Percentiles rank a stretch among this genome's conserved stretches.
Evolutionary conservation across 2,888 invertebrate genomes (phyloP).

Genomic region (Coenonympha arcania): DNA sequence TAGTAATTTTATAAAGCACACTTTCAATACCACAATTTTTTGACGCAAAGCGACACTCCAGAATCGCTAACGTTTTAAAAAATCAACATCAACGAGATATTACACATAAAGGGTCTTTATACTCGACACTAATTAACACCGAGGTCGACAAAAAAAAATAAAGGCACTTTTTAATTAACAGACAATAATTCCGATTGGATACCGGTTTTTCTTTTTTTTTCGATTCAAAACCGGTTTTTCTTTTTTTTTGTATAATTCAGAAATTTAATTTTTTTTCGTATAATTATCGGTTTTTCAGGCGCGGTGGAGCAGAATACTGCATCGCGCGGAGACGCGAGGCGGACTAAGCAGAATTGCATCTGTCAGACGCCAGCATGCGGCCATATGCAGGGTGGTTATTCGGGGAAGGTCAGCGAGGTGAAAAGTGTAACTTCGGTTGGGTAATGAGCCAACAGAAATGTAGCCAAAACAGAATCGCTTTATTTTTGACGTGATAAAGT

Average conservation of each 20-base stretch:
- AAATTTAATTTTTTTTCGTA: slow-evolving; percentile 1
- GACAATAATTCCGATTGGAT: not conserved
- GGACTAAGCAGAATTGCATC: slow-evolving; percentile 19
- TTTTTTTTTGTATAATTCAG: not conserved
- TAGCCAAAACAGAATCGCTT: too few species aligned
- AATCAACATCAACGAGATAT: slow-evolving; percentile 9
- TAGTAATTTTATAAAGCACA: not conserved
- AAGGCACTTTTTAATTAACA: slow-evolving; percentile 7
- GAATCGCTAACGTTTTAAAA: not conserved
- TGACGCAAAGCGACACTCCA: not conserved
- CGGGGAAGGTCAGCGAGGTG: not conserved
- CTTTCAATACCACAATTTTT: not conserved
- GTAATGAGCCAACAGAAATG: too few species aligned
- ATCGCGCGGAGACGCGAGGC: slow-evolving; percentile 23
- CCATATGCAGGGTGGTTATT: slow-evolving; percentile 1
- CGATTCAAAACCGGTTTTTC: slow-evolving; percentile 2
- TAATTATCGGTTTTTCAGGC: not conserved
- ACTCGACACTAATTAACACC: slow-evolving; percentile 2
- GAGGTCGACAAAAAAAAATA: not conserved
- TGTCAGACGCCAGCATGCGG: slow-evolving; percentile 6
- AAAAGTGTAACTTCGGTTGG: not conserved
- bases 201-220: not conserved
- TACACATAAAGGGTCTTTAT: slow-evolving; percentile 1
- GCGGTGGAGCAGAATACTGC: slow-evolving; percentile 16
- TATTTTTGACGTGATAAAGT: too few species aligned